phyloP scores from a whole-genome alignment of 2,113 vertebrate genomes.

The Lota lota region DNA sequence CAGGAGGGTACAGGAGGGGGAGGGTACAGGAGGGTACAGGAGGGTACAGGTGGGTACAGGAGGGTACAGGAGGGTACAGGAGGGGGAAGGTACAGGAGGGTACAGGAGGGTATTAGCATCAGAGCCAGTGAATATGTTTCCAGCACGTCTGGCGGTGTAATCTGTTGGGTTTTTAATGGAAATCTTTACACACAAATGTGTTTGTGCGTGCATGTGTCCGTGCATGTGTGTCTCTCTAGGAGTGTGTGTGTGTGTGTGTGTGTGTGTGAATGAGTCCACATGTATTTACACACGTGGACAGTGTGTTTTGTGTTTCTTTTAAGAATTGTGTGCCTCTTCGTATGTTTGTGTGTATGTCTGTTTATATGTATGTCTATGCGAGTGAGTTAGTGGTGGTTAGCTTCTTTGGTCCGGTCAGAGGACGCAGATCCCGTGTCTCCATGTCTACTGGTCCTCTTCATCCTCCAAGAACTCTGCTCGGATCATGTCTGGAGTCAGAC shows the following conservation, averaged over 20 bases:
- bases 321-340: background rate
- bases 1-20: too few relatives aligned
- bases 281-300: too few relatives aligned
- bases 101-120: too few relatives aligned
- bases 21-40: too few relatives aligned
- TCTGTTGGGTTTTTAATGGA: constrained; percentile 2
- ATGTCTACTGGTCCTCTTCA: constrained; percentile 12
- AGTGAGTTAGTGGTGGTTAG: background rate
- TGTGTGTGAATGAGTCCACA: too few relatives aligned
- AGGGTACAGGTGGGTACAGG: too few relatives aligned
- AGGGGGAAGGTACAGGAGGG: too few relatives aligned
- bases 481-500: constrained; percentile 84
- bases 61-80: too few relatives aligned
- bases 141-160: background rate
- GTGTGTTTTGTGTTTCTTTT: too few relatives aligned
- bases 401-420: constrained; percentile 12
- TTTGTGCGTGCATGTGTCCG: background rate
- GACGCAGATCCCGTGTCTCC: constrained; percentile 1
- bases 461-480: constrained; percentile 75
- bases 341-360: background rate
- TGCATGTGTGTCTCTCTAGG: background rate
- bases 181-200: background rate
- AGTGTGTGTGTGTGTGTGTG: background rate
- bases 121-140: too few relatives aligned
- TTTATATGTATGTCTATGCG: background rate